Evolutionary conservation across 2,113 vertebrate genomes (phyloP).

Genomic region (Gavia stellata): DNA sequence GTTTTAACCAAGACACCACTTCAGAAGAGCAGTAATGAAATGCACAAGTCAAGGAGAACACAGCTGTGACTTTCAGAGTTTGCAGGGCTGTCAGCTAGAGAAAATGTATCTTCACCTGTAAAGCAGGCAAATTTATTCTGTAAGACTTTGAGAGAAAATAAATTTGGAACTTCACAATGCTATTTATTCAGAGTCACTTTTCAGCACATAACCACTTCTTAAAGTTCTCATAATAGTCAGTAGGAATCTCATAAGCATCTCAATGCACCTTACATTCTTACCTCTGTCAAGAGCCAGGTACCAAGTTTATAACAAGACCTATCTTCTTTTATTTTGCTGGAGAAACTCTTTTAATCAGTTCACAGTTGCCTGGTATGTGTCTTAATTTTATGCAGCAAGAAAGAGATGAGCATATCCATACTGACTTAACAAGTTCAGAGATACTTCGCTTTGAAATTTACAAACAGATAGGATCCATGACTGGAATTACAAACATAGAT

Average conservation of each 20-base stretch:
- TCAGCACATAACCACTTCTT: background rate
- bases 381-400: slow-evolving; percentile 48
- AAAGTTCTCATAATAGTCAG: slow-evolving; percentile 12
- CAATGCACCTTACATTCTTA: slow-evolving; percentile 4
- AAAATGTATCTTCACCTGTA: background rate
- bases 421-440: slow-evolving; percentile 12
- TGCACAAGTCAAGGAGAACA: background rate
- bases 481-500: slow-evolving; percentile 22
- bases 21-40: background rate
- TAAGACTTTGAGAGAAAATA: slow-evolving; percentile 41
- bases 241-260: slow-evolving; percentile 49
- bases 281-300: slow-evolving; percentile 36
- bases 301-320: slow-evolving; percentile 19
- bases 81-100: background rate
- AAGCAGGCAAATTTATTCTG: slow-evolving; percentile 30
- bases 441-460: slow-evolving; percentile 46
- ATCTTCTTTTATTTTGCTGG: slow-evolving; percentile 32
- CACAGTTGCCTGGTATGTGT: background rate
- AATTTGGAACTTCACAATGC: slow-evolving; percentile 8
- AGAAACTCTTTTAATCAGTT: slow-evolving; percentile 51
- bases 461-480: slow-evolving; percentile 45
- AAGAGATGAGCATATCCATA: slow-evolving; percentile 11
- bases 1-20: background rate
- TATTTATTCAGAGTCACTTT: slow-evolving; percentile 40
- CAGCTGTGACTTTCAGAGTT: slow-evolving; percentile 13